A percentile compares a stretch with the other conserved stretches of the same genome.
Evolutionary conservation across 2,113 vertebrate genomes (phyloP).

Genomic region (Vombatus ursinus): DNA sequence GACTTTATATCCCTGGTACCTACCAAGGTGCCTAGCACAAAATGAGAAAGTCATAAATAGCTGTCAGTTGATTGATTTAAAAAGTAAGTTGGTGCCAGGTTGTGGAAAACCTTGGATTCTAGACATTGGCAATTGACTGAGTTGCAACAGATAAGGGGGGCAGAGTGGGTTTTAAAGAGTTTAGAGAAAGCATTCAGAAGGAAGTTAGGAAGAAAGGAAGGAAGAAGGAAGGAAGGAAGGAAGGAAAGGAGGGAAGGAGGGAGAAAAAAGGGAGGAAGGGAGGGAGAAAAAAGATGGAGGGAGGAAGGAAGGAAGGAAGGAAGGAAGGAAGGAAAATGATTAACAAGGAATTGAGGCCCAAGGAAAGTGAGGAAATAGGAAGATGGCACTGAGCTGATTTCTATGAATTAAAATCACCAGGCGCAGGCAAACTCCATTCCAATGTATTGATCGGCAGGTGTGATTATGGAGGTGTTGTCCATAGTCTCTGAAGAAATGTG

Average conservation of each 20-base stretch:
- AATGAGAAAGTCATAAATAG: background rate
- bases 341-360: background rate
- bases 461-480: background rate
- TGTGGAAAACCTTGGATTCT: background rate
- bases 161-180: background rate
- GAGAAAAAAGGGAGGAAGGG: too few species aligned
- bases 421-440: background rate
- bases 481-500: background rate
- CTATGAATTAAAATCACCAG: background rate
- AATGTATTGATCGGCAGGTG: background rate
- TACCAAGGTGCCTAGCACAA: background rate
- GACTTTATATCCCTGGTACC: background rate
- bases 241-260: background rate
- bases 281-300: fast-evolving
- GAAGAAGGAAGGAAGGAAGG: background rate
- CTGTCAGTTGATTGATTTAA: background rate
- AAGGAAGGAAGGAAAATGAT: background rate
- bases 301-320: too few species aligned
- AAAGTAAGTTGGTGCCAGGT: too few species aligned
- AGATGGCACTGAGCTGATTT: background rate
- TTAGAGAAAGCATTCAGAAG: background rate
- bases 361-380: background rate
- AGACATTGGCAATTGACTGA: background rate
- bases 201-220: background rate
- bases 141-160: background rate